Percentiles rank a stretch among this genome's conserved stretches.
These are phyloP conservation scores for Calameuta idolon DNA, from an alignment of 2,888 invertebrate genomes.

Conservation along the genomic window DNA sequence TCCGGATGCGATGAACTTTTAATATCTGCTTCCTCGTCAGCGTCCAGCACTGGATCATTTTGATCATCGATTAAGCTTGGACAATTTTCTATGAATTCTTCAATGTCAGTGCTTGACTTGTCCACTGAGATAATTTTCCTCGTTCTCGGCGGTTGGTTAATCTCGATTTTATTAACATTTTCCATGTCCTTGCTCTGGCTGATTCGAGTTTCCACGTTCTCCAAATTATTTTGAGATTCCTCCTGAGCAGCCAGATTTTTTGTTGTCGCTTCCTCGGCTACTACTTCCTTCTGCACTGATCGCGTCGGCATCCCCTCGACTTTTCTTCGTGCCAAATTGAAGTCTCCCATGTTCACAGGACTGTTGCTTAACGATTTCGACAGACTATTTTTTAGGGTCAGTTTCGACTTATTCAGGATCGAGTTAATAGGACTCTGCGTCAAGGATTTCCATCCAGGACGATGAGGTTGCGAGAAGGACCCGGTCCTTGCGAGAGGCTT, in stretches of 20 bases:
- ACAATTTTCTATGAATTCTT: conserved; percentile 10
- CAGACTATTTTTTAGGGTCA: conserved; percentile 45
- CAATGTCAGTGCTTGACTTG: conserved; percentile 16
- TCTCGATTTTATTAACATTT: background rate
- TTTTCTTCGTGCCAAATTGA: conserved; percentile 40
- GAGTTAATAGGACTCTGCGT: conserved; percentile 54
- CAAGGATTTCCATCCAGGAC: conserved; percentile 48
- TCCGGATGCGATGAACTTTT: background rate
- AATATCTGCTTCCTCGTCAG: background rate
- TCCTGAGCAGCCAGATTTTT: conserved; percentile 20
- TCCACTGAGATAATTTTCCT: conserved; percentile 19
- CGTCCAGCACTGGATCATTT: background rate
- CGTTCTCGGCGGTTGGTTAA: background rate
- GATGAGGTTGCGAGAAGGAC: conserved; percentile 11
- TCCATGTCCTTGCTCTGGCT: background rate
- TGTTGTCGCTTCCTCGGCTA: conserved; percentile 20
- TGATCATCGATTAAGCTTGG: background rate
- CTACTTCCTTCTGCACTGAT: conserved; percentile 25
- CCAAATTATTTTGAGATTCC: background rate
- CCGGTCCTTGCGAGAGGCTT: conserved; percentile 20
- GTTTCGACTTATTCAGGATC: conserved; percentile 49
- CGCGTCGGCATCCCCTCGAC: background rate
- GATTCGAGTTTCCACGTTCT: background rate
- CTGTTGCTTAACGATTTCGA: conserved; percentile 56
- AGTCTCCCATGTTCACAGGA: conserved; percentile 48